These are phyloP conservation scores for Hormiphora californensis DNA, from an alignment of 37 sponge, comb jelly and placozoan genomes.

Conservation along the genomic window DNA sequence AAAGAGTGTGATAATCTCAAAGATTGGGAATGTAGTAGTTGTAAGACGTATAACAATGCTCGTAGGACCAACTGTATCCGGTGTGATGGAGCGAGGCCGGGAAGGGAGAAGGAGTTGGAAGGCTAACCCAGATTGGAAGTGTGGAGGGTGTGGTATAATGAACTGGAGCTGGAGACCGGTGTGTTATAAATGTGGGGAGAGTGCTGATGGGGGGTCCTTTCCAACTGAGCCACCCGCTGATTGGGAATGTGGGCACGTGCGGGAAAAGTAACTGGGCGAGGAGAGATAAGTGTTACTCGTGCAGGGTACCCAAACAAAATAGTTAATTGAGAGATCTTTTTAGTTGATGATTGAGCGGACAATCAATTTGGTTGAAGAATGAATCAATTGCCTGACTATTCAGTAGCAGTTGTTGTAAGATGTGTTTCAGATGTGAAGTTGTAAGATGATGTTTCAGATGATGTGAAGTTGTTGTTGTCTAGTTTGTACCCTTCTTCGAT, in stretches of 20 bases:
- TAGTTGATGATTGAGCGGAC: no score
- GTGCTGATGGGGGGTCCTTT: not conserved
- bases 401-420: no score
- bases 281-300: not conserved
- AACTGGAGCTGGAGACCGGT: conserved; percentile 24
- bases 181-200: conserved; percentile 1
- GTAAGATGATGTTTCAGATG: no score
- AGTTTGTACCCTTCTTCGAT: no score
- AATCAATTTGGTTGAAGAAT: no score
- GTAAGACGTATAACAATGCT: not conserved
- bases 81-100: conserved; percentile 19
- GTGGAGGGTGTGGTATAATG: conserved; percentile 33
- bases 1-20: not conserved
- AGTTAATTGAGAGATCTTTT: no score
- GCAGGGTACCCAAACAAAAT: no score
- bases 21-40: not conserved
- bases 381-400: no score
- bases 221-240: not conserved
- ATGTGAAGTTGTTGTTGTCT: no score
- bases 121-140: conserved; percentile 39
- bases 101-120: conserved; percentile 1
- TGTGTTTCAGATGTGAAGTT: no score
- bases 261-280: conserved; percentile 34
- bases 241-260: not conserved
- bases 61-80: conserved; percentile 27